Conservation (phyloP, 2,797 vertebrate species). For the Danio jaintianensis region DNA sequence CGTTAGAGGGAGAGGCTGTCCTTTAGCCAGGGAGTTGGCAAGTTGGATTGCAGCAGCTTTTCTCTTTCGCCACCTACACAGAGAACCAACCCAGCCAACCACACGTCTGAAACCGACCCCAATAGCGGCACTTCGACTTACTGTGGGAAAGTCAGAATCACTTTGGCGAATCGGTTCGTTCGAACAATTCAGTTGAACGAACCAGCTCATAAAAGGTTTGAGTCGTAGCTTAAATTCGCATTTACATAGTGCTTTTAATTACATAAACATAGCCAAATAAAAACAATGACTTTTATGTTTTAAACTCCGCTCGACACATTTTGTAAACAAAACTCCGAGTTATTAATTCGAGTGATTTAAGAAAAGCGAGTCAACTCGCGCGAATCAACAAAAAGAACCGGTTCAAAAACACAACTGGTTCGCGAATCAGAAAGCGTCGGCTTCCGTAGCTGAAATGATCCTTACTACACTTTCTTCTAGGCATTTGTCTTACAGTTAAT, state of each 20-base stretch:
- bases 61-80: constrained; percentile 31
- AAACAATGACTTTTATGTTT: background rate
- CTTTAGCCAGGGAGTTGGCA: constrained; percentile 6
- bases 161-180: background rate
- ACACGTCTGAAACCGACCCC: constrained; percentile 1
- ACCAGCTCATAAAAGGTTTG: background rate
- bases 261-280: background rate
- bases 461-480: constrained; percentile 53
- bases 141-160: background rate
- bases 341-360: background rate
- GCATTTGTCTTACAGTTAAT: constrained; percentile 43
- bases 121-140: background rate
- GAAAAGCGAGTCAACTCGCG: background rate
- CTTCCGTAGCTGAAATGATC: constrained; percentile 65
- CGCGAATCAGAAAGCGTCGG: constrained; percentile 46
- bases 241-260: background rate
- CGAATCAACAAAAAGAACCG: constrained; percentile 10
- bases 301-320: background rate
- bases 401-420: constrained; percentile 2
- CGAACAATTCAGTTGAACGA: background rate
- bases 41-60: constrained; percentile 33
- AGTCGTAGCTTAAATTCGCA: background rate
- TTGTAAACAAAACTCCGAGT: background rate
- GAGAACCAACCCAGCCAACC: constrained; percentile 19
- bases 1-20: constrained; percentile 31